Evolutionary conservation across 2,797 vertebrate genomes (phyloP).

Genomic region (Rhadinocentrus ornatus): DNA sequence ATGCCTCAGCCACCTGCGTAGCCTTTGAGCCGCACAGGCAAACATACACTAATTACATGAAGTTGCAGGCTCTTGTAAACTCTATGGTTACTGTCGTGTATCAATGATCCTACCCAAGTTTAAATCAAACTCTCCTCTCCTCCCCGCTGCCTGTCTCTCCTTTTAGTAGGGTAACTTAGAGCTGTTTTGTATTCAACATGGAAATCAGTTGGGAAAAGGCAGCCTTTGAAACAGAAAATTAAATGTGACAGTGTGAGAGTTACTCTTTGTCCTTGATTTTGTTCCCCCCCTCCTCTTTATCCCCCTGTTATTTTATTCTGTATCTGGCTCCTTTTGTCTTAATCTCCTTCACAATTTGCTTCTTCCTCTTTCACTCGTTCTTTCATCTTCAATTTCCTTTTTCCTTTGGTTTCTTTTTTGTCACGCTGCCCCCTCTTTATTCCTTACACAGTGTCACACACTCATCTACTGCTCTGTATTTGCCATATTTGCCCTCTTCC

Average conservation of each 20-base stretch:
- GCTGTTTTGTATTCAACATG: conserved; percentile 76
- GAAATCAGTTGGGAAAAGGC: conserved; percentile 69
- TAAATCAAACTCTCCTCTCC: conserved; percentile 51
- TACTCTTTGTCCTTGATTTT: conserved; percentile 81
- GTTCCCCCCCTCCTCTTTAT: conserved; percentile 42
- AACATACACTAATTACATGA: conserved; percentile 24
- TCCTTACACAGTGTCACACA: background rate
- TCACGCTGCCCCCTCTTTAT: conserved; percentile 27
- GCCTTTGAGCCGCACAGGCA: background rate
- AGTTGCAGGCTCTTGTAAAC: conserved; percentile 37
- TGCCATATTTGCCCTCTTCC: background rate
- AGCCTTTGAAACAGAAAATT: conserved; percentile 77
- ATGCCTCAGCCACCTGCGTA: background rate
- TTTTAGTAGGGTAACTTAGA: conserved; percentile 44
- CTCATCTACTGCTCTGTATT: conserved; percentile 6
- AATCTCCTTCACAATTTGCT: conserved; percentile 53
- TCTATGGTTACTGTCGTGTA: conserved; percentile 57
- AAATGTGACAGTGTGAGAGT: conserved; percentile 78
- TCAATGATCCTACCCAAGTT: conserved; percentile 38
- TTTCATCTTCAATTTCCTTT: conserved; percentile 48
- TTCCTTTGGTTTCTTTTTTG: conserved; percentile 34
- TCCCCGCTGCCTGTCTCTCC: conserved; percentile 47
- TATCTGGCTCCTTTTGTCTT: conserved; percentile 58
- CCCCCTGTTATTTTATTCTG: conserved; percentile 63
- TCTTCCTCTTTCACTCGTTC: conserved; percentile 35